Evolutionary conservation across 2,113 vertebrate genomes (phyloP).

Genomic region (Xiphorhynchus elegans): DNA sequence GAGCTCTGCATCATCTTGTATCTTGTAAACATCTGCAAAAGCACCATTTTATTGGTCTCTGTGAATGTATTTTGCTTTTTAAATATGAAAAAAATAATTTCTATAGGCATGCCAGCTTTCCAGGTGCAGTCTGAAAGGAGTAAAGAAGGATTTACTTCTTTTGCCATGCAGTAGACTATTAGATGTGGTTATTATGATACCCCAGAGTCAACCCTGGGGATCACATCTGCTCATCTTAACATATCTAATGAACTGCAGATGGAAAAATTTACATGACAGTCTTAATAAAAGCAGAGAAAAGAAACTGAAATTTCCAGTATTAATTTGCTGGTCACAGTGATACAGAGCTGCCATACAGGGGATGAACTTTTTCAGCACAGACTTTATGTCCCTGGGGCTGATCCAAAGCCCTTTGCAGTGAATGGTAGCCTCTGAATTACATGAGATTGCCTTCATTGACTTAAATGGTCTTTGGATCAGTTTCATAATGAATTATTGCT

Average conservation of each 20-base stretch:
- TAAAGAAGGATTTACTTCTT: not conserved
- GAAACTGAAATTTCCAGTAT: not conserved
- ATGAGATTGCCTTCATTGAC: not conserved
- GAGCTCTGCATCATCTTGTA: not conserved
- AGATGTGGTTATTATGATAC: not conserved
- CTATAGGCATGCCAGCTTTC: not conserved
- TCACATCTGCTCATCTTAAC: not conserved
- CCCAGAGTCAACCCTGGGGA: not conserved
- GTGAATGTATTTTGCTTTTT: not conserved
- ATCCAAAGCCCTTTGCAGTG: not conserved
- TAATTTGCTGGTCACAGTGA: not conserved
- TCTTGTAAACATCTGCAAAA: not conserved
- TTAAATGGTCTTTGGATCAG: not conserved
- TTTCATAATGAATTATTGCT: not conserved
- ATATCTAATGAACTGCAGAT: not conserved
- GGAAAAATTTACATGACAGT: not conserved
- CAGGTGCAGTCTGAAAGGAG: not conserved
- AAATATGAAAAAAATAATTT: not conserved
- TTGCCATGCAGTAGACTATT: not conserved
- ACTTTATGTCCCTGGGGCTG: not conserved
- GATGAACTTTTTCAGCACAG: not conserved
- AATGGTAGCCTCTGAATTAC: not conserved
- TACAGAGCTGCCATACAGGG: not conserved
- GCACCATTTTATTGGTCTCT: not conserved
- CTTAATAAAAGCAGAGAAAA: not conserved